These are phyloP conservation scores for Myrmecobius fasciatus DNA, from an alignment of 2,113 vertebrate genomes.

Conservation along the genomic window DNA sequence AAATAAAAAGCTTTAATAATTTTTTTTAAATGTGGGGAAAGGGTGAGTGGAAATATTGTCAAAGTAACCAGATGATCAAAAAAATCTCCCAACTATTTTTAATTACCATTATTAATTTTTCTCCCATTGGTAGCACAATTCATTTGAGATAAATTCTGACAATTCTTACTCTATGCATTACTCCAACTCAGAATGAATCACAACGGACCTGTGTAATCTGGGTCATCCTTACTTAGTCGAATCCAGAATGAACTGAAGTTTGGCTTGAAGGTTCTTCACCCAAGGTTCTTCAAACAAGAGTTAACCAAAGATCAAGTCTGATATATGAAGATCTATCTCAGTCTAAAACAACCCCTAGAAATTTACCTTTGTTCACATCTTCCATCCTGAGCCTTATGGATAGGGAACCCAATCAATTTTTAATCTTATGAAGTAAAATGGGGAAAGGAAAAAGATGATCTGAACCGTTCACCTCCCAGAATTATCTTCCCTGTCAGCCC, in stretches of 20 bases:
- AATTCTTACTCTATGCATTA: neutral
- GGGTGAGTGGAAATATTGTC: neutral
- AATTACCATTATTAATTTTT: neutral
- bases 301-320: neutral
- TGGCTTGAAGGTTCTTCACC: neutral
- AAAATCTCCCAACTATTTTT: neutral
- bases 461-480: neutral
- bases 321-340: neutral
- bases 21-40: too few species aligned
- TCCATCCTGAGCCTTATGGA: neutral
- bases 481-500: neutral
- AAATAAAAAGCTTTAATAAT: too few species aligned
- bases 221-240: neutral
- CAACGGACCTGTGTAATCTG: neutral
- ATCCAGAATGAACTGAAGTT: neutral
- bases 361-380: constrained; percentile 2
- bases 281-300: neutral
- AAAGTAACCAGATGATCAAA: neutral
- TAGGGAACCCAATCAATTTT: constrained; percentile 18
- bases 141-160: neutral
- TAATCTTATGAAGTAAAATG: neutral
- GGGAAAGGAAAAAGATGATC: neutral
- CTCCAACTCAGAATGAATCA: neutral
- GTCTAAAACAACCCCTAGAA: neutral
- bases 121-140: neutral